phyloP scores from a whole-genome alignment of 2,888 invertebrate genomes.

The Hirtodrosophila alboralis region DNA sequence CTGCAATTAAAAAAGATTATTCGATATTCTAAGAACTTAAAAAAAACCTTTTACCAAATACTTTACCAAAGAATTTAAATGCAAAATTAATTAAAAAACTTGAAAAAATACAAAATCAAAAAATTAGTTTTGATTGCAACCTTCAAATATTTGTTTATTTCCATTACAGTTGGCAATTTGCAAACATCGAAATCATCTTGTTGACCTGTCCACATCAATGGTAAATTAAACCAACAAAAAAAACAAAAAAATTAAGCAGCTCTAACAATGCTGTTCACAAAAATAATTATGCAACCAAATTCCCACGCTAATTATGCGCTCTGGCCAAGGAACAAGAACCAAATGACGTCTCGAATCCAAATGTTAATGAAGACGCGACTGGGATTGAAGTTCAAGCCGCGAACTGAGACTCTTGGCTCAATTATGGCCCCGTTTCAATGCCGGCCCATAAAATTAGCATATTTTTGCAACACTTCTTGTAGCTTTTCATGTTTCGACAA shows the following conservation, averaged over 20 bases:
- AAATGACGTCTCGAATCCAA: constrained; percentile 39
- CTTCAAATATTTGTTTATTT: constrained; percentile 4
- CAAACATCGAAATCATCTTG: constrained; percentile 9
- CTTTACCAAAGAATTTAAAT: too few species aligned
- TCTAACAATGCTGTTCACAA: constrained; percentile 10
- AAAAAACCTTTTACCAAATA: too few species aligned
- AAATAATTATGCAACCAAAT: constrained; percentile 54
- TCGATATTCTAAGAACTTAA: too few species aligned
- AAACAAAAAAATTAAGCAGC: constrained; percentile 19
- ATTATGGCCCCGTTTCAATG: constrained; percentile 69
- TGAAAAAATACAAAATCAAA: too few species aligned
- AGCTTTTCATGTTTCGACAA: constrained; percentile 53
- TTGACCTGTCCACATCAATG: constrained; percentile 5
- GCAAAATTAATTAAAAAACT: too few species aligned
- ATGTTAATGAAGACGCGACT: constrained; percentile 50
- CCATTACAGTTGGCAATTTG: constrained; percentile 7
- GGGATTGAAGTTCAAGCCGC: constrained; percentile 1
- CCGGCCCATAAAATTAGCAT: constrained; percentile 68
- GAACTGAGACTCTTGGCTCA: constrained; percentile 49
- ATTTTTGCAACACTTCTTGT: constrained; percentile 51
- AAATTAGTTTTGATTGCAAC: not conserved
- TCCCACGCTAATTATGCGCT: constrained; percentile 67
- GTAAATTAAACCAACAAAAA: constrained; percentile 9
- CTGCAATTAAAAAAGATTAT: too few species aligned
- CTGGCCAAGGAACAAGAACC: constrained; percentile 36